Conservation (phyloP, 2,797 vertebrate genomes). For the Diceros bicornis region DNA sequence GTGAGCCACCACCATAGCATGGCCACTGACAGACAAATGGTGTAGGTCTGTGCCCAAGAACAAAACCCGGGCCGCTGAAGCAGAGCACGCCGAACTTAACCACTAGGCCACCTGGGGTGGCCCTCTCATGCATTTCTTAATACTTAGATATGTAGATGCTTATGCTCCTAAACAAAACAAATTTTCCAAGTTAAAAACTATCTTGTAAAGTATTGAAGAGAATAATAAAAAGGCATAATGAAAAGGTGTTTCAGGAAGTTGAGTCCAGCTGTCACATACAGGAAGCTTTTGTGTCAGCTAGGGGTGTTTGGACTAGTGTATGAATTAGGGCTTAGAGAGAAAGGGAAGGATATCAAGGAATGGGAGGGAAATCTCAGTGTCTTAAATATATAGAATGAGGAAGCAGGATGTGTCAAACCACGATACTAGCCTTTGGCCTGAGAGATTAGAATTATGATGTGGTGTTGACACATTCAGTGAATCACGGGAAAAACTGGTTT, state of each 20-base stretch:
- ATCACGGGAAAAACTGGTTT: slow-evolving; percentile 4
- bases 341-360: background rate
- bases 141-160: background rate
- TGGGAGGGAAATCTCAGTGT: background rate
- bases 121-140: background rate
- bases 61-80: too few species aligned
- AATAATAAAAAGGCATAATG: background rate
- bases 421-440: background rate
- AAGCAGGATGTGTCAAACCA: slow-evolving; percentile 18
- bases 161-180: slow-evolving; percentile 1
- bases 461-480: slow-evolving; percentile 20
- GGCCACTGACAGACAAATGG: too few species aligned
- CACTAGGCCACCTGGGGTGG: too few species aligned
- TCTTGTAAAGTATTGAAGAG: background rate
- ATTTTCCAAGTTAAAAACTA: slow-evolving; percentile 14
- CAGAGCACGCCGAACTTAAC: too few species aligned
- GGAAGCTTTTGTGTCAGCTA: background rate
- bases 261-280: background rate
- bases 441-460: background rate
- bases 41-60: too few species aligned
- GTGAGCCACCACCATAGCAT: too few species aligned
- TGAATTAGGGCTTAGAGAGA: background rate
- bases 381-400: background rate
- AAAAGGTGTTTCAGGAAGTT: background rate
- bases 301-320: background rate